Percentiles rank a stretch among this genome's conserved stretches.
These are phyloP conservation scores for Euura lappo DNA, from an alignment of 1,140 invertebrate species.

Conservation along the genomic window DNA sequence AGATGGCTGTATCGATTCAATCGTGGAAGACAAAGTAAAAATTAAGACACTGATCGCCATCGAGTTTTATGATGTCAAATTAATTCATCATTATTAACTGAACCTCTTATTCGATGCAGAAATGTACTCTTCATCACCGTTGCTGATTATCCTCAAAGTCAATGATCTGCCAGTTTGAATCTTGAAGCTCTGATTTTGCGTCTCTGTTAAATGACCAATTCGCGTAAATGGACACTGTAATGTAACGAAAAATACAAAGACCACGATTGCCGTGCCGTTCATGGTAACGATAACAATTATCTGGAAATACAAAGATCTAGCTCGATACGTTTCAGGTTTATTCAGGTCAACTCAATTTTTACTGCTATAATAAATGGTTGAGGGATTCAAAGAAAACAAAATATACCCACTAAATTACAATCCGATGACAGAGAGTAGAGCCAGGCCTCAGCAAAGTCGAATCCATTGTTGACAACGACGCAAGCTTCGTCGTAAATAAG, in stretches of 20 bases:
- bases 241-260: background rate
- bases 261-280: too few species aligned
- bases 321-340: too few species aligned
- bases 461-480: conserved; percentile 50
- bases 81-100: conserved; percentile 8
- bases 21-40: conserved; percentile 31
- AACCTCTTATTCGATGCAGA: conserved; percentile 40
- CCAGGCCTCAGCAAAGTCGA: conserved; percentile 45
- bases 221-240: conserved; percentile 59
- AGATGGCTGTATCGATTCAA: conserved; percentile 50
- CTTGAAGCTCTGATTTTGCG: conserved; percentile 40
- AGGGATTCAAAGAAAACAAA: background rate
- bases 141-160: conserved; percentile 50
- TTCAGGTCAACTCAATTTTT: too few species aligned
- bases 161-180: conserved; percentile 47
- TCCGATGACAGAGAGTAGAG: conserved; percentile 67
- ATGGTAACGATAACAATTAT: background rate
- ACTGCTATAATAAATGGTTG: too few species aligned
- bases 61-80: conserved; percentile 1
- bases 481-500: conserved; percentile 67
- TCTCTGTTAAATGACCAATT: conserved; percentile 37
- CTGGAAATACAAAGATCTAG: too few species aligned
- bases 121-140: conserved; percentile 36
- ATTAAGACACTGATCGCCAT: background rate
- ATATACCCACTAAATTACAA: conserved; percentile 62